Base-by-base conservation (phyloP, 2,113 vertebrate species). In the Polypterus bichir region DNA sequence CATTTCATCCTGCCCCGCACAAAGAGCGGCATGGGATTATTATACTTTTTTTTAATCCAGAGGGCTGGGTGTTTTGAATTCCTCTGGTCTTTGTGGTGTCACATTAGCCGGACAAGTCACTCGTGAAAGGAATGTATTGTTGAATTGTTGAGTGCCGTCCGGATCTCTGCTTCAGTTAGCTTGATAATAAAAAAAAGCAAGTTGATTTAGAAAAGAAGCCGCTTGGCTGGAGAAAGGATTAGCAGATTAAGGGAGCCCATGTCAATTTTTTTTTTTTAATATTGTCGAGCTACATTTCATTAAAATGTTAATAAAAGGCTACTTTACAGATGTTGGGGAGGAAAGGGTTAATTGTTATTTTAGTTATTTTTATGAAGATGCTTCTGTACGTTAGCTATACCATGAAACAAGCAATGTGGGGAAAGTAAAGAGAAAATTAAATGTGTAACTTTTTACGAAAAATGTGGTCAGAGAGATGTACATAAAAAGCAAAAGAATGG, bases 161-260 rank as follows among this genome's bases (percentile, higher is more conserved):
- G 72, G 66, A 70, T 79, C 75, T 81, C 71, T 74, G 76, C 70
- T 80, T 76, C 74, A 69, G 27, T 65, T 74, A 70, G 72, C 62
- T 75, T 76, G 76, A 84, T 78, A 79, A 80, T 79, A 71, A 76
- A 72, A 79, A 80, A 79, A 71, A 77, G 73, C 71, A 72, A 72
- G 73, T 71, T 71, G 77, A 78, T 81, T 83, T 83, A 81, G 27
- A 70, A 81, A 77, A 84, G 75, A 79, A 68, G 73, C 71, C 76
- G 81, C 69, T 80, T 80, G 73, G 77, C 79, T 78, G 76, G 70
- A 81, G 77, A 79, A 80, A 76, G 71, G 73, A 82, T 83, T 83
- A 82, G 73, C 65, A 67, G 74, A 82, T 80, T 81, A 80, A 73
- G 76, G 64, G 75, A 59, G 74, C 70, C 72, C 64, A 64, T 62